Evolutionary conservation across 1,140 invertebrate species (phyloP).

Genomic region (Zaprionus capensis): DNA sequence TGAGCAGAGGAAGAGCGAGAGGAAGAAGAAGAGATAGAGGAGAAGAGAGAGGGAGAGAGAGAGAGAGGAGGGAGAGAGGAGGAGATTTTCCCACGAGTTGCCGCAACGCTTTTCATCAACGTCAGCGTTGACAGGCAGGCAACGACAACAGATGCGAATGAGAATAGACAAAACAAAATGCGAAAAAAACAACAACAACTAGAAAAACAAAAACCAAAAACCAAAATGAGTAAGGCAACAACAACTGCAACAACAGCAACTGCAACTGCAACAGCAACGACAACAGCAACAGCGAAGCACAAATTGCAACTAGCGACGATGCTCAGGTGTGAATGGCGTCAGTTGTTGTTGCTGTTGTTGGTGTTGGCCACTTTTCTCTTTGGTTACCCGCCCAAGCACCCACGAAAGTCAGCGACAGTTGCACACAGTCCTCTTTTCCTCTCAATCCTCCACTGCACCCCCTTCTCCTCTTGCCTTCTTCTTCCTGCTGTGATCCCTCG

Average conservation of each 20-base stretch:
- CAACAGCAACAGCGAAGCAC: conserved; percentile 6
- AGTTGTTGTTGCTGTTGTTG: conserved; percentile 2
- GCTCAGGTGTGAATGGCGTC: conserved; percentile 46
- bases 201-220: conserved; percentile 31
- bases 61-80: background rate
- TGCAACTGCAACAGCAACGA: conserved; percentile 5
- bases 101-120: conserved; percentile 57
- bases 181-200: conserved; percentile 25
- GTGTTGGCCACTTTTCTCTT: conserved; percentile 30
- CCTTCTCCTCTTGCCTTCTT: background rate
- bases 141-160: conserved; percentile 28
- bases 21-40: too few species aligned
- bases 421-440: background rate
- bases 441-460: background rate
- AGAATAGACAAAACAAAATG: conserved; percentile 2
- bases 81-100: conserved; percentile 69
- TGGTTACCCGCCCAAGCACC: background rate
- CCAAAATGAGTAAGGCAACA: conserved; percentile 12
- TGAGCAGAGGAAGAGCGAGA: background rate
- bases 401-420: background rate
- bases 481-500: conserved; percentile 2
- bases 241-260: conserved; percentile 6
- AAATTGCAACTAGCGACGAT: conserved; percentile 28
- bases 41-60: background rate
- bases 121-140: conserved; percentile 50